Evolutionary conservation across 2,797 vertebrate genomes (phyloP).

Genomic region (Perodicticus potto): DNA sequence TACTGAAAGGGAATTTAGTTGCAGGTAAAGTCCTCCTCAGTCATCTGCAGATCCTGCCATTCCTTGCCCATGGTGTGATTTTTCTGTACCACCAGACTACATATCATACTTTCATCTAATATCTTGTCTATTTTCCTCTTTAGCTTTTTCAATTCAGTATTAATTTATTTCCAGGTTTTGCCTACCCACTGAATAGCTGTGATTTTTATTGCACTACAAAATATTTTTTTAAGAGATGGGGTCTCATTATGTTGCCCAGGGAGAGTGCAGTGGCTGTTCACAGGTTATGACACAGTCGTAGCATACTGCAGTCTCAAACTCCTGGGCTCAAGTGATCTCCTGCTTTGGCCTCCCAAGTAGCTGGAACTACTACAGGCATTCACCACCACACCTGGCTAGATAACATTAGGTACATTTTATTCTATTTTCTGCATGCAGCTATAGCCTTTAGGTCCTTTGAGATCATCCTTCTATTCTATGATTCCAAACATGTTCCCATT

Average conservation of each 20-base stretch:
- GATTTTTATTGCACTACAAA: background rate
- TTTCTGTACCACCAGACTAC: background rate
- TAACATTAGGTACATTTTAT: conserved; percentile 46
- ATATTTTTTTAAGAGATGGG: background rate
- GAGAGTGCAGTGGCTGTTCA: background rate
- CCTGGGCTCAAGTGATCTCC: background rate
- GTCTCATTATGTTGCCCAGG: background rate
- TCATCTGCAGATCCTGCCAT: background rate
- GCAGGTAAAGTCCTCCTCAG: background rate
- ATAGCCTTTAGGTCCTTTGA: conserved; percentile 10
- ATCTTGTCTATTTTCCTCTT: conserved; percentile 43
- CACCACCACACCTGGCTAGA: background rate
- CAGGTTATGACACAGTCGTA: background rate
- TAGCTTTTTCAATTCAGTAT: conserved; percentile 42
- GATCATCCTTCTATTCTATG: conserved; percentile 38
- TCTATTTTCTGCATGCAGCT: conserved; percentile 31
- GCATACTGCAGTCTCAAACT: background rate
- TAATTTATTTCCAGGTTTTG: conserved; percentile 39
- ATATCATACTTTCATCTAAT: conserved; percentile 27
- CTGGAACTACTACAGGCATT: background rate
- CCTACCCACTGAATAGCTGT: background rate
- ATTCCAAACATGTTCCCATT: background rate
- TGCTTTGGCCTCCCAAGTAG: background rate
- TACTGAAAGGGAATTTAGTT: background rate
- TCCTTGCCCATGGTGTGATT: background rate